Percentiles rank a stretch among this genome's conserved stretches.
Evolutionary conservation across 2,113 vertebrate genomes (phyloP).

Genomic region (Zapornia atra): DNA sequence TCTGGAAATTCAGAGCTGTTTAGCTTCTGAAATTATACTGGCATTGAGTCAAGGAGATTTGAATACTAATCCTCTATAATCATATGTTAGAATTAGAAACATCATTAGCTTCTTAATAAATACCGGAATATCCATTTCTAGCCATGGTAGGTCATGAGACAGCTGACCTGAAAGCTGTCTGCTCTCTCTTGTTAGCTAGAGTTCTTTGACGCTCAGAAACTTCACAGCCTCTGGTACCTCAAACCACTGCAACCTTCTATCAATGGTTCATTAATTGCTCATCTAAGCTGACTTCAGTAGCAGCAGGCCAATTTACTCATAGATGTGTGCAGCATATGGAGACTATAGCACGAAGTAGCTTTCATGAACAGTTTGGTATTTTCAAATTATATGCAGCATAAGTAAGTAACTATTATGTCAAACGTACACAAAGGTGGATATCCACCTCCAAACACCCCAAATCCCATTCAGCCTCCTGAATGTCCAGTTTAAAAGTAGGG

Average conservation of each 20-base stretch:
- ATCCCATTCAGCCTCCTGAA: not conserved
- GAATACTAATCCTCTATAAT: constrained; percentile 5
- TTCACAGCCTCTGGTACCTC: not conserved
- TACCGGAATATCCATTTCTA: not conserved
- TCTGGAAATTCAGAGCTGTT: not conserved
- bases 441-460: not conserved
- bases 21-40: constrained; percentile 12
- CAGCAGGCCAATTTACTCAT: not conserved
- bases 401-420: not conserved
- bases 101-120: constrained; percentile 33
- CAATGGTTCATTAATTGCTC: not conserved
- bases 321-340: not conserved
- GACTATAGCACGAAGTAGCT: not conserved
- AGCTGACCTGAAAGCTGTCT: not conserved
- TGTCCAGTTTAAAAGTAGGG: not conserved
- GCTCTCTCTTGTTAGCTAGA: not conserved
- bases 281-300: not conserved
- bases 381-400: not conserved
- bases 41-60: not conserved
- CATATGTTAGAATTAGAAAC: constrained; percentile 4
- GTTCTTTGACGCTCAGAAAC: not conserved
- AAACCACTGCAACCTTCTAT: not conserved
- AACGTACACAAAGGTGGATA: not conserved
- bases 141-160: not conserved
- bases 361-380: not conserved